A percentile compares a stretch with the other conserved stretches of the same genome.
Evolutionary conservation across 2,888 invertebrate genomes (phyloP).

Genomic region (Cosmia pyralina): DNA sequence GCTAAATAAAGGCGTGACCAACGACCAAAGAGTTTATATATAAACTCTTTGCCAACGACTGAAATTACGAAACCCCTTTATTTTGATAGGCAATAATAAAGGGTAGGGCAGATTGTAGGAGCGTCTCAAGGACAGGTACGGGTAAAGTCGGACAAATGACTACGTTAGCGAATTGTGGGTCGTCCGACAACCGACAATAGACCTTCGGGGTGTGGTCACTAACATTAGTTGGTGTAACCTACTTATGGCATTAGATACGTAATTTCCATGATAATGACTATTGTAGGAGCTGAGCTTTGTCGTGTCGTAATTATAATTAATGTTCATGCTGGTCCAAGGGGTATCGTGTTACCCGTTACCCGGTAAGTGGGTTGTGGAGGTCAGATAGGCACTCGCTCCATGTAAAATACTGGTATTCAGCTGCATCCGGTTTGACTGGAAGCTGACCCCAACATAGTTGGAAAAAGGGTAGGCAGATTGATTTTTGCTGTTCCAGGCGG

Average conservation of each 20-base stretch:
- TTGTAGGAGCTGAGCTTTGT: conserved; percentile 31
- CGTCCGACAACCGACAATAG: conserved; percentile 65
- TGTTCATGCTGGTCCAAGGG: conserved; percentile 4
- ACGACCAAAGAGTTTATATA: no score
- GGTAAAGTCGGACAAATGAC: conserved; percentile 60
- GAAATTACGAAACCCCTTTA: conserved; percentile 53
- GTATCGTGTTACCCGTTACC: no score
- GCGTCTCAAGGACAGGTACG: conserved; percentile 62
- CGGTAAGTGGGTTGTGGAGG: no score
- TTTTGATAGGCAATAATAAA: conserved; percentile 52
- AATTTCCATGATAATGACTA: conserved; percentile 50
- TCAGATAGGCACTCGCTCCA: no score
- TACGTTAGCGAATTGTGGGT: conserved; percentile 68
- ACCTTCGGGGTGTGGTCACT: conserved; percentile 65
- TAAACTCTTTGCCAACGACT: no score
- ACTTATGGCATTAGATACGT: conserved; percentile 24
- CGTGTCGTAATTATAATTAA: conserved; percentile 35
- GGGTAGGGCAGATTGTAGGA: conserved; percentile 65
- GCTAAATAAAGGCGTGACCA: conserved; percentile 35
- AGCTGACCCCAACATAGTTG: no score
- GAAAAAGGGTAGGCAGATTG: no score
- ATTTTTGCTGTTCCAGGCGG: no score
- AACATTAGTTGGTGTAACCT: conserved; percentile 39
- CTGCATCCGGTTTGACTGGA: no score
- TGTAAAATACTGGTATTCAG: no score